These are phyloP conservation scores for Lottia scabra DNA, from an alignment of 2,888 invertebrate genomes.

Conservation along the genomic window DNA sequence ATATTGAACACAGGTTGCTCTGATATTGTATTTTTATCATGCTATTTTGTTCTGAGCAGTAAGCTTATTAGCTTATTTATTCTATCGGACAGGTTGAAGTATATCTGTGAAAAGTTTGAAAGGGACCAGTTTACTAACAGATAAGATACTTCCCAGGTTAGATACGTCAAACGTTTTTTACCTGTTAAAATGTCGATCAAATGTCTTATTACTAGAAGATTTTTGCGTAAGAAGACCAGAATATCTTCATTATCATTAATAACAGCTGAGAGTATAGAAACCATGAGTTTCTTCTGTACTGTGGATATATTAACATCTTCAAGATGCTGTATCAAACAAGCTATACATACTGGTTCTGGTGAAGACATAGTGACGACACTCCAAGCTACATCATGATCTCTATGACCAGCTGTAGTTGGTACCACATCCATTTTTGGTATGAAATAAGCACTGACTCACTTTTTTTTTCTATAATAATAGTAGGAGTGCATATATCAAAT, in stretches of 20 bases:
- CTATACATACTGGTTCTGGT: constrained; percentile 2
- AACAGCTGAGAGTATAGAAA: neutral
- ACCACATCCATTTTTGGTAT: neutral
- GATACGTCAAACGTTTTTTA: neutral
- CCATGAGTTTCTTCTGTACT: neutral
- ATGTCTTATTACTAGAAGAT: neutral
- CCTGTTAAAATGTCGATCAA: neutral
- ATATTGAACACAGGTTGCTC: no score
- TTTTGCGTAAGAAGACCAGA: neutral
- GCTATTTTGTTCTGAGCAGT: no score
- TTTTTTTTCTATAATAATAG: no score
- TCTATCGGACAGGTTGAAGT: no score
- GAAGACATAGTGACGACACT: neutral
- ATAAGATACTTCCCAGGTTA: no score
- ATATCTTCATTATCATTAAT: neutral
- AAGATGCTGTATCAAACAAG: neutral
- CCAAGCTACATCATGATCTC: neutral
- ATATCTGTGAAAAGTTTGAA: no score
- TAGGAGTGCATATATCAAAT: no score
- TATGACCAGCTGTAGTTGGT: neutral
- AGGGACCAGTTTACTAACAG: no score
- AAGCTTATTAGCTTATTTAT: no score
- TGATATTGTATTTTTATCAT: no score
- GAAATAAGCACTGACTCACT: no score
- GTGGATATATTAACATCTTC: neutral